Evolutionary conservation across 2,797 vertebrate genomes (phyloP), one percentile per base, ranked within the genome.

Genomic region (Hemibagrus guttatus): DNA sequence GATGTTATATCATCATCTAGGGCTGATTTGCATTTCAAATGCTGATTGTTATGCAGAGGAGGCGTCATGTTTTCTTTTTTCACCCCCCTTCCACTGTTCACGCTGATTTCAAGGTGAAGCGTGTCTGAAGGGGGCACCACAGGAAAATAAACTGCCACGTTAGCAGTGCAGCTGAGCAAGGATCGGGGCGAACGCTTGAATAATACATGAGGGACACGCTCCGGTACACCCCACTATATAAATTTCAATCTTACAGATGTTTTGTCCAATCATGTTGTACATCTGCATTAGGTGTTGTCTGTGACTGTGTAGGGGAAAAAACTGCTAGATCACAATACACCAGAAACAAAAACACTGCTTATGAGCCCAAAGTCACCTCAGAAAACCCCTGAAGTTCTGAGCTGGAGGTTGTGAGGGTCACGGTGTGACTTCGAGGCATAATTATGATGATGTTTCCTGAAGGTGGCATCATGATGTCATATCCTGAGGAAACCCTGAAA

Each of bases 21-120:
- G 59, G 63, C 84, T 72, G 80, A 89, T 90, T 89, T 87, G 90
- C 87, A 89, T 90, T 90, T 89, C 85, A 89, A 89, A 90, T 88
- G 72, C 81, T 85, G 86, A 85, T 90, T 89, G 87, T 84, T 49
- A 79, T 81, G 85, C 88, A 84, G 54, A 64, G 76, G 58, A 86
- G 79, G 61, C 39, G 68, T 85, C 81, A 49, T 3, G 17, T 54
- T 49, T 64, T 66, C 52, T 17, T 72, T 66, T 26, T 11, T 66
- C 42, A 11, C 6, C 42, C 16, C 23, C 31, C 71, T 46, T 46
- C 31, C 28, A 23, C 78, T 63, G 66, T 13, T 61, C 52, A 72
- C 23, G 71, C 46, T 89, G 72, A 87, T 85, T 81, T 90, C 79
- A 88, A 90, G 89, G 82, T 89, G 76, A 87, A 85, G 82, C 84